Evolutionary conservation across 2,113 vertebrate species (phyloP), one percentile per base, ranked within the genome.

Genomic region (Tylochromis polylepis): DNA sequence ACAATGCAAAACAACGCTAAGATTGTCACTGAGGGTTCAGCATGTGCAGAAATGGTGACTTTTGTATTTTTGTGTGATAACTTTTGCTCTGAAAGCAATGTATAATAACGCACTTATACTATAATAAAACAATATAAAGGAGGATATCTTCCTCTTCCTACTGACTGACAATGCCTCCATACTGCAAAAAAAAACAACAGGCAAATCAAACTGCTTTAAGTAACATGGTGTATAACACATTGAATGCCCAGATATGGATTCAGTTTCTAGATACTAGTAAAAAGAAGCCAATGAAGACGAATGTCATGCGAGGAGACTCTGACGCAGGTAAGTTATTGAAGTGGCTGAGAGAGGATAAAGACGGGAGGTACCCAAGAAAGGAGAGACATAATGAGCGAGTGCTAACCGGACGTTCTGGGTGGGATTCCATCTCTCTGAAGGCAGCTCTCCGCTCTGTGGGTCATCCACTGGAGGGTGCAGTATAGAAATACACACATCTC

Each of bases 401-500:
- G 22, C 96, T 95, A 84, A 99, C 98, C 98, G 96, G 96, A 99
- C 98, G 2, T 99, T 99, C 96, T 99, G 98, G 5, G 99, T 99
- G 49, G 99, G 98, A 90, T 99, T 99, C 99, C 98, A 99, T 88
- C 99, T 96, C 95, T 99, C 99, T 0, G 99, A 99, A 0, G 98
- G 98, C 90, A 99, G 97, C 94, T 99, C 99, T 94, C 99, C 99
- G 0, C 98, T 99, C 95, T 99, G 99, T 0, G 98, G 99, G 93
- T 99, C 98, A 0, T 99, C 99, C 79, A 99, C 97, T 0, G 98
- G 99, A 0, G 99, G 99, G 85, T 99, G 99, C 20, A 99, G 95
- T 90, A 99, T 99, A 87, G 99, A 99, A 94, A 99, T 99, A 85
- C 99, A 99, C 88, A 99, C 99, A 1, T 99, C 98, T 0, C 99